Percentiles rank a stretch among this genome's conserved stretches.
Evolutionary conservation across 2,888 invertebrate species (phyloP).

Genomic region (Torymus tubicola): DNA sequence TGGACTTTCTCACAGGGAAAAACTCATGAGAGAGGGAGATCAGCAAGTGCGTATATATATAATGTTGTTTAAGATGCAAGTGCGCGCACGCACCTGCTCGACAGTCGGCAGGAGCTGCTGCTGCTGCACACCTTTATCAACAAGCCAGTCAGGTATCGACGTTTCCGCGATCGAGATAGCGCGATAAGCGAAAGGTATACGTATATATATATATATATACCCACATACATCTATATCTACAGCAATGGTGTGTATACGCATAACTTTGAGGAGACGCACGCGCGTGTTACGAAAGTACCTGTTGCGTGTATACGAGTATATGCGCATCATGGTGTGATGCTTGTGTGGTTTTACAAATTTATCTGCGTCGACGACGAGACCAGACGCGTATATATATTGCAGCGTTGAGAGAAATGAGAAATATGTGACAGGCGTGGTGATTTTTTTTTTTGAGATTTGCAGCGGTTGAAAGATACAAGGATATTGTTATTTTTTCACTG

Average conservation of each 20-base stretch:
- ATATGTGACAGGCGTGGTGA: too few species aligned
- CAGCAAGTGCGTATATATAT: background rate
- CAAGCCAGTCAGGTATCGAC: constrained; percentile 40
- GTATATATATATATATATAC: too few species aligned
- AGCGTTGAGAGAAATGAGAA: too few species aligned
- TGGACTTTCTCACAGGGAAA: constrained; percentile 15
- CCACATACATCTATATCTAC: too few species aligned
- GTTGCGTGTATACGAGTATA: too few species aligned
- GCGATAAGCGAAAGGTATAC: constrained; percentile 21
- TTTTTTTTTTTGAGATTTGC: too few species aligned
- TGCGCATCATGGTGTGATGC: background rate
- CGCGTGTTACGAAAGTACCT: background rate
- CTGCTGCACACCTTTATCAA: constrained; percentile 34
- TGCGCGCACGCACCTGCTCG: constrained; percentile 24
- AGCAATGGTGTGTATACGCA: background rate
- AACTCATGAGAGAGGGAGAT: background rate
- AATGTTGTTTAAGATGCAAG: constrained; percentile 24
- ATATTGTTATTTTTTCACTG: too few species aligned
- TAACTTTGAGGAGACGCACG: background rate
- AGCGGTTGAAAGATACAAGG: too few species aligned
- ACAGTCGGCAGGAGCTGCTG: background rate
- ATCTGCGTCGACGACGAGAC: background rate
- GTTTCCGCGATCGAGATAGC: constrained; percentile 52
- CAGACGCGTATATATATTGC: too few species aligned
- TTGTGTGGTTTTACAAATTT: constrained; percentile 9